These are phyloP conservation scores for Caradrina clavipalpis DNA, from an alignment of 2,888 invertebrate genomes.

Conservation along the genomic window DNA sequence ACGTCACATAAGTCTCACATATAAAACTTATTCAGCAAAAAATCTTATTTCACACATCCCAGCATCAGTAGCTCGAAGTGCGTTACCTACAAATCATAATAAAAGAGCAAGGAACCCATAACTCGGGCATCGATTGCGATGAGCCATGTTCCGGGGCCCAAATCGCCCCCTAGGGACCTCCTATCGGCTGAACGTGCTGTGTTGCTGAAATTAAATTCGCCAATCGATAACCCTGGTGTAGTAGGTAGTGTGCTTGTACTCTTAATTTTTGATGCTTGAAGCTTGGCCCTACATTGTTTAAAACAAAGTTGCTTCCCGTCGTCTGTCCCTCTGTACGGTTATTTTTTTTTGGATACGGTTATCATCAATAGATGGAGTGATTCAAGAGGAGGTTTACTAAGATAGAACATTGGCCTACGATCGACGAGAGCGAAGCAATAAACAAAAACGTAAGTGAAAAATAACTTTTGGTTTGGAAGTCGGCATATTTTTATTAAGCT, in stretches of 20 bases:
- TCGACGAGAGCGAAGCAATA: no score
- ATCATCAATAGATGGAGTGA: no score
- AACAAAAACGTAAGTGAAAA: no score
- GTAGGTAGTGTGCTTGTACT: conserved; percentile 33
- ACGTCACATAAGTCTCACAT: conserved; percentile 4
- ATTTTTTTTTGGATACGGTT: no score
- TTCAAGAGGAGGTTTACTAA: no score
- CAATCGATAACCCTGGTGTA: conserved; percentile 69
- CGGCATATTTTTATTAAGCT: no score
- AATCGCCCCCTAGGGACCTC: conserved; percentile 71
- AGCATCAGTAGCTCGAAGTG: conserved; percentile 33
- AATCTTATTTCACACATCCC: conserved; percentile 14
- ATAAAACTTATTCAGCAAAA: conserved; percentile 7
- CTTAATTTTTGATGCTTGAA: conserved; percentile 20
- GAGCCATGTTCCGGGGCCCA: conserved; percentile 68
- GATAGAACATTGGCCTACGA: no score
- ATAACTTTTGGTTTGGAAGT: no score
- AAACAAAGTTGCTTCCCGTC: no score
- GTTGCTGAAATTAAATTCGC: conserved; percentile 77
- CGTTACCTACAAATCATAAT: conserved; percentile 64
- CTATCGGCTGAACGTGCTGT: conserved; percentile 69
- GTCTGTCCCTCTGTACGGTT: no score
- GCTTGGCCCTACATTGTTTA: not conserved
- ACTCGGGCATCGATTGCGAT: conserved; percentile 66
- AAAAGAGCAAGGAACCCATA: conserved; percentile 58